Evolutionary conservation across 1,140 invertebrate genomes (phyloP), one percentile per base, ranked within the genome.

Genomic region (Listronotus bonariensis): DNA sequence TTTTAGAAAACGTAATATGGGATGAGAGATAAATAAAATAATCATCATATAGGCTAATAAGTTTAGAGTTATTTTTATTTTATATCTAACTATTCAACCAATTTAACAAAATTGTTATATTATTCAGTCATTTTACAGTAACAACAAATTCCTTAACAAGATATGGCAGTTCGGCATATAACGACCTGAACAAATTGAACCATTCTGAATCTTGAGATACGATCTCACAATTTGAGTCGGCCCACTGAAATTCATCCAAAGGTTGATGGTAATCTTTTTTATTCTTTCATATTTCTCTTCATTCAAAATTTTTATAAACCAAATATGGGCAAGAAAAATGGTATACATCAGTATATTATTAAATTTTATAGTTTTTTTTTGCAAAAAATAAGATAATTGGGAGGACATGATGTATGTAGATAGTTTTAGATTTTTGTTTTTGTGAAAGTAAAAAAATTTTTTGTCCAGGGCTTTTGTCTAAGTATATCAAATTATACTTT

Each of bases 121-220:
- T 36, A 36, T 36, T 36, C 11, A 12, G 34, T 12, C 8, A 36
- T 36, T 36, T 10, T 36, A 38, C 18, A 38, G 31, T 14, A 54
- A 54, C 17, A 40, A 12, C 14, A 12, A n/a, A 51, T 12, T 12
- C 10, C 11, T 51, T 51, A 51, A 31, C 17, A 18, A 12, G 26
- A 51, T 26, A 54, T n/a, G 51, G 14, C 36, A 20, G 32, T 53
- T 36, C 51, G 12, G 17, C 26, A 49, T 26, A 42, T 56, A 56
- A 56, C 54, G 40, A 56, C 15, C 32, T 14, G n/a, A 41, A 54
- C 52, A 54, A 56, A 56, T 56, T 15, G 36, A 43, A 56, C 36
- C 14, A 41, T 38, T 54, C 40, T 26, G 41, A 56, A 43, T 45
- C 10, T 36, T 20, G n/a, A 46, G 56, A 48, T 58, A 58, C 6